Conservation (phyloP, 1,140 invertebrate species). For the Amphibalanus amphitrite region DNA sequence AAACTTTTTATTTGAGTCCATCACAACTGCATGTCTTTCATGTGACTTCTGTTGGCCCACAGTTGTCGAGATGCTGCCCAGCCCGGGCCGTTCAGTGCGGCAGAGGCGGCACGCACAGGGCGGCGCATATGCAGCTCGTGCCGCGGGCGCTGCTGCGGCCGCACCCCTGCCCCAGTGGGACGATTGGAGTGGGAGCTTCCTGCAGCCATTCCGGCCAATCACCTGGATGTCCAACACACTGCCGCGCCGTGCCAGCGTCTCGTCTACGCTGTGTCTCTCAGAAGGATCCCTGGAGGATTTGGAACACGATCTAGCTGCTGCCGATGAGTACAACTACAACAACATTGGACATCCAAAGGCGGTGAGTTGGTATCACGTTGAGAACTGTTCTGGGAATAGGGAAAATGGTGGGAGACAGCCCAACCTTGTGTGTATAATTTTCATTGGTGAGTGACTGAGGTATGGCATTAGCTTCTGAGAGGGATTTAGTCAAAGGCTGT, state of each 20-base stretch:
- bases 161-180: not conserved
- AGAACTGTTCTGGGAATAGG: no score
- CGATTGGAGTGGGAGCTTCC: not conserved
- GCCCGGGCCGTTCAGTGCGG: not conserved
- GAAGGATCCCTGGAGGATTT: not conserved
- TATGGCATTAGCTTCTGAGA: no score
- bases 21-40: no score
- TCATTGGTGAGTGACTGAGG: no score
- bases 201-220: not conserved
- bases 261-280: not conserved
- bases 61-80: not conserved
- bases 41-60: no score
- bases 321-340: not conserved
- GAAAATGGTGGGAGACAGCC: no score
- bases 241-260: not conserved
- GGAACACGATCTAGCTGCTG: not conserved
- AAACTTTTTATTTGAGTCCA: no score
- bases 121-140: not conserved
- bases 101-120: not conserved
- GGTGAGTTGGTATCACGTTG: not conserved
- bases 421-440: no score
- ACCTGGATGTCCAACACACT: not conserved
- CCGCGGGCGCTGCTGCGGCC: no score
- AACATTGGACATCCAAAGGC: not conserved
- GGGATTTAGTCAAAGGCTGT: no score